phyloP scores from a whole-genome alignment of 2,113 vertebrate genomes.

The Chamaea fasciata region DNA sequence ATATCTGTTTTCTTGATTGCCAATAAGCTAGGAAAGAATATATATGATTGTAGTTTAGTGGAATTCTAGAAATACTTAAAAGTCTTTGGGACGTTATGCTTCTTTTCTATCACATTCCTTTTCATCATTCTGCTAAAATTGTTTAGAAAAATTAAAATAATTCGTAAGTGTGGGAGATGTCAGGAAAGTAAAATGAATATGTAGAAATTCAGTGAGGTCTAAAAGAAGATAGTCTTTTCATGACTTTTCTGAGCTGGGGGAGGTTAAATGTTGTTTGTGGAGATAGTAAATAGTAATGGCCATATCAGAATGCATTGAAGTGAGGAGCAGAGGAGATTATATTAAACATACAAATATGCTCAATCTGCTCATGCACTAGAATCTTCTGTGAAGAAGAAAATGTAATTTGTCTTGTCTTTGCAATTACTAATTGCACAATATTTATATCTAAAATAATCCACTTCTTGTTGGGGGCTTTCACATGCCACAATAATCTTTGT shows the following conservation, averaged over 20 bases:
- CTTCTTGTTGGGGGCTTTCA: background rate
- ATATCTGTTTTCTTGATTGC: background rate
- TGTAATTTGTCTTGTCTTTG: background rate
- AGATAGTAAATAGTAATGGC: background rate
- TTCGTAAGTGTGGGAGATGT: background rate
- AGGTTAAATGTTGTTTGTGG: background rate
- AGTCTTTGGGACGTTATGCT: background rate
- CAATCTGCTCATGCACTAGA: background rate
- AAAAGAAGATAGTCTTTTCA: background rate
- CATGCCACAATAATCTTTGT: background rate
- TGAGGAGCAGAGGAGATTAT: background rate
- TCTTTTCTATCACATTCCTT: background rate
- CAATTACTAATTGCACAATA: background rate
- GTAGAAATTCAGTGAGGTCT: background rate
- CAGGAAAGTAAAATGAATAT: background rate
- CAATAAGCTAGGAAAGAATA: background rate
- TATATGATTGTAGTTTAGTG: background rate
- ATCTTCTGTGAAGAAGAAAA: background rate
- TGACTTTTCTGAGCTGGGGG: background rate
- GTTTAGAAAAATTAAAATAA: background rate
- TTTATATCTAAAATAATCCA: background rate
- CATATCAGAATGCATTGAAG: background rate
- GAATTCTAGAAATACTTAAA: background rate
- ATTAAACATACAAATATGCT: slow-evolving; percentile 5
- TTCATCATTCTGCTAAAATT: background rate